These are phyloP conservation scores for Chironex yamaguchii DNA, from an alignment of 30 jellyfish, hydroid and myxozoan genomes.

Conservation along the genomic window DNA sequence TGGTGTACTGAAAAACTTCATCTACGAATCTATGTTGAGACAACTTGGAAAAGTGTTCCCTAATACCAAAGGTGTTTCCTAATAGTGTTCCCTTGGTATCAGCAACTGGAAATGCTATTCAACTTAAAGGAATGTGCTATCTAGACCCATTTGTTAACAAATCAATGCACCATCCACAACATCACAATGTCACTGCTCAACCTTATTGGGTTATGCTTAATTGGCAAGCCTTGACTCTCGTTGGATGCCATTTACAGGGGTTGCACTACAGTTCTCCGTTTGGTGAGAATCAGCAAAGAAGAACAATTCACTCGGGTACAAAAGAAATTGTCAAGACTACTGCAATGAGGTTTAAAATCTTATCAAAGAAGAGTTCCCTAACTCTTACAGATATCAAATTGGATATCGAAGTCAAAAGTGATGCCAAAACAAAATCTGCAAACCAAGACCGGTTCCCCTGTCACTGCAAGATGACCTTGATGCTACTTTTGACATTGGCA, in stretches of 20 bases:
- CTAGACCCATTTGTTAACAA: conserved; percentile 8
- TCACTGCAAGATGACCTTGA: too few relatives aligned
- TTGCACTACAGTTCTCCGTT: conserved; percentile 19
- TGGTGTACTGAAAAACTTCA: conserved; percentile 13
- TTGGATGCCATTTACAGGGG: conserved; percentile 2
- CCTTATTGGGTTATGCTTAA: conserved; percentile 33
- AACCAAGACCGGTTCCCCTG: too few relatives aligned
- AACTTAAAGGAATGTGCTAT: conserved; percentile 17
- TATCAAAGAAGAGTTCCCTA: too few relatives aligned
- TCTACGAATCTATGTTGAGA: conserved; percentile 10
- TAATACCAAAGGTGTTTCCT: conserved; percentile 45
- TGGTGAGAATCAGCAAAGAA: conserved; percentile 16
- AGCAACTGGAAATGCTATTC: conserved; percentile 26
- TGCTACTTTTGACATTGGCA: too few relatives aligned
- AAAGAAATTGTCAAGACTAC: background rate
- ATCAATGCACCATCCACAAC: conserved; percentile 15
- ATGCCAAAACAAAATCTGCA: too few relatives aligned
- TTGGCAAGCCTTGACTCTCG: conserved; percentile 38
- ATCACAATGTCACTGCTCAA: conserved; percentile 12
- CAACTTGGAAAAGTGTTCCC: conserved; percentile 22
- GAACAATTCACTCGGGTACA: conserved; percentile 1
- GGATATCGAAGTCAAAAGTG: too few relatives aligned
- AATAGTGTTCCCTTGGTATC: conserved; percentile 3
- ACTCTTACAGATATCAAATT: too few relatives aligned
- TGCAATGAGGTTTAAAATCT: too few relatives aligned